Evolutionary conservation across 2,888 invertebrate genomes (phyloP), one percentile per base, ranked within the genome.

Genomic region (Metallyticus violacea): DNA sequence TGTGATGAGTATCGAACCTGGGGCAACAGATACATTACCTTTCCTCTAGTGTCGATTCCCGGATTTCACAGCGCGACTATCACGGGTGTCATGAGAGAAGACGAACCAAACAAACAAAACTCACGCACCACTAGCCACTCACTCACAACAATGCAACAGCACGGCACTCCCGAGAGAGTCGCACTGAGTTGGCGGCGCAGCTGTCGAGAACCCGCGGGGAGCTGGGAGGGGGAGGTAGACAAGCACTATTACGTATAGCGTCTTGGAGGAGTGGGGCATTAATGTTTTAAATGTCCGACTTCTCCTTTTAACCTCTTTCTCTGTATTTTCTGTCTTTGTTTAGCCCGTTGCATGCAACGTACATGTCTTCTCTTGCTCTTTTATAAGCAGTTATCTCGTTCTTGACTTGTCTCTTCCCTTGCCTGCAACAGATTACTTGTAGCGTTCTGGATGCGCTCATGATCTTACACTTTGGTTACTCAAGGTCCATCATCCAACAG

Each of bases 261-360:
- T 62, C 40, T 62, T 62, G 40, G 15, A 25, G 29, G 77, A 28
- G 26, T 27, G 83, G 83, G 77, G 40, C 77, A 83, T 77, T 77
- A 83, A 77, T 83, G 83, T 83, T 83, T 28, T 77, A 77, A 77
- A 83, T 77, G 83, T 82, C 62, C 76, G 27, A 83, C 28, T 62
- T 83, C 83, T 83, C 77, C 40, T 28, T 40, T 80, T 22, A 28
- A 28, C 27, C 79, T 26, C 79, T 79, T 77, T 26, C 77, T 7
- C 22, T 28, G 7, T 7, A 6, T 27, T 22, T 77, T 26, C 40
- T 4, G 40, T 62, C 40, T 62, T 62, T 62, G 40, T 62, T 62
- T 62, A n/a, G n/a, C n/a, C n/a, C n/a, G n/a, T n/a, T n/a, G n/a
- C n/a, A n/a, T n/a, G n/a, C n/a, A n/a, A n/a, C n/a, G n/a, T n/a